Base-by-base conservation (phyloP, 2,797 vertebrate genomes). In the Anguilla megastoma region DNA sequence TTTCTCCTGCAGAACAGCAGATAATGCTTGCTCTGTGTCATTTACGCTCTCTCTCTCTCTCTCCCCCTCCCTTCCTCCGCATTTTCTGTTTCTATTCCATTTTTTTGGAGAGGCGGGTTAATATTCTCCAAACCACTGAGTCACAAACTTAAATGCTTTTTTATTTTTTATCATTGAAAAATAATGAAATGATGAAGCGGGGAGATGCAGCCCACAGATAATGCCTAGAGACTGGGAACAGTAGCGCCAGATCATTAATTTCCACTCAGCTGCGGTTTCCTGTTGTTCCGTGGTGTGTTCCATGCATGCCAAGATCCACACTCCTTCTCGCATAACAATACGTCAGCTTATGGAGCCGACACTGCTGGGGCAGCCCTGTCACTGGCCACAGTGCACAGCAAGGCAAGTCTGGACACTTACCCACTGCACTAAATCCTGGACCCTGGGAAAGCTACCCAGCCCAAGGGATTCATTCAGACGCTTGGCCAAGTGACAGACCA, bases 121-220 rank as follows among this genome's bases (percentile, higher is more conserved):
- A 85, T 86, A 18, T 18, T 89, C 87, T 83, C 90, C 84, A 80
- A 88, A 84, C 90, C 88, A 86, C 86, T 60, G 9, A 93, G 94
- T 91, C 92, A 91, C 94, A 94, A 93, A 86, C 90, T 74, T 90
- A 91, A 93, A 94, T 89, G 63, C 86, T 89, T 71, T 93, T 93
- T 93, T 92, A 92, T 41, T 94, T 93, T 95, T 80, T 88, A 87
- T 90, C 90, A 91, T 92, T 88, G 90, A 90, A 87, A 87, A 76
- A 89, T 90, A 88, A 88, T 91, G 86, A 50, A 52, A 74, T 50
- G 27, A 86, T 45, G 85, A 86, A 50, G 33, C 41, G 48, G 76
- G 79, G 10, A 82, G 45, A 48, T 50, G 45, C 79, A 50, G 79
- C 5, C 21, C 16, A 5, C 10, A 52, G 69, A 54, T n/a, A 76